Evolutionary conservation across 2,888 invertebrate species (phyloP).

Genomic region (Drosophila gaucha): DNA sequence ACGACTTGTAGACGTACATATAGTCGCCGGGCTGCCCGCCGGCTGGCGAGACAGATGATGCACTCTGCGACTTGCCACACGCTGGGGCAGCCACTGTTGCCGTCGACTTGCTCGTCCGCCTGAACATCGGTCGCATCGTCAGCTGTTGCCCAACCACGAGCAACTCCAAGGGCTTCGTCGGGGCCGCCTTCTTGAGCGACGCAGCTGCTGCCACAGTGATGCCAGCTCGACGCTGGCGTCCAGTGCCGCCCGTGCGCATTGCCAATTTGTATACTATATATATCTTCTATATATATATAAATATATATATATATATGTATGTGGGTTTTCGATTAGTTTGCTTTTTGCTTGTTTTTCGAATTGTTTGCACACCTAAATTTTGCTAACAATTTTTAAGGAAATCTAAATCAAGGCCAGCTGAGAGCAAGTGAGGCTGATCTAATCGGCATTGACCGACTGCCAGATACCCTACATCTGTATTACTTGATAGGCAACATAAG

Average conservation of each 20-base stretch:
- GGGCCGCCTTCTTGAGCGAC: neutral
- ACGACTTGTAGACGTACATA: neutral
- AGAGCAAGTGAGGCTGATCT: neutral
- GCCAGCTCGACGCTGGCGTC: neutral
- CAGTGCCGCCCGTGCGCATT: neutral
- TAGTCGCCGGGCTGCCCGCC: neutral
- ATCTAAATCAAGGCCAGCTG: neutral
- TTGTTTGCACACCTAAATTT: constrained; percentile 10
- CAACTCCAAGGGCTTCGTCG: constrained; percentile 13
- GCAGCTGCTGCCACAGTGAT: neutral
- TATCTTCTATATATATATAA: neutral
- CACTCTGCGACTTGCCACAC: neutral
- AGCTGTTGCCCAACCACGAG: constrained; percentile 39
- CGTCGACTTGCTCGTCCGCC: neutral
- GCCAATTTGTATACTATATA: neutral
- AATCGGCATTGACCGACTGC: neutral
- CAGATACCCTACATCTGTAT: too few species aligned
- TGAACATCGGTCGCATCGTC: constrained; percentile 9
- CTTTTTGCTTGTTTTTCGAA: too few species aligned
- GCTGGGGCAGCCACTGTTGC: neutral
- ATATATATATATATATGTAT: neutral
- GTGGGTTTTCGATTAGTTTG: neutral
- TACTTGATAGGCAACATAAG: too few species aligned
- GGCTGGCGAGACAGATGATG: neutral
- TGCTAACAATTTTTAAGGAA: neutral